Base-by-base conservation (phyloP, 53 echinoderm and acorn worm genomes). In the Crossaster papposus region DNA sequence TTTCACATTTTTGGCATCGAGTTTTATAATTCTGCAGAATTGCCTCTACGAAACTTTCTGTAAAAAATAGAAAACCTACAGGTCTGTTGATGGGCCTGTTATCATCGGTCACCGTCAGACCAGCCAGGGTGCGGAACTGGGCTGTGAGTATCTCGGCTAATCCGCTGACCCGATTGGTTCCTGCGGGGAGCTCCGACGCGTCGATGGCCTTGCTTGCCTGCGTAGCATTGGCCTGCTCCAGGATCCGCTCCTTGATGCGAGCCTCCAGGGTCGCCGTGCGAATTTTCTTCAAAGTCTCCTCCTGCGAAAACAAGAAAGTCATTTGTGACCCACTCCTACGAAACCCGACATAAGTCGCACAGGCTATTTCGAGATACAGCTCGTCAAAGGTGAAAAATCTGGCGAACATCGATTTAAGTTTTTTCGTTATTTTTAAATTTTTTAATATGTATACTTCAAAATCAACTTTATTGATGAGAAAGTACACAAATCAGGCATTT, bases 61-160 rank as follows among this genome's bases (percentile, higher is more conserved):
- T 20, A 8, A 58, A 11, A 58, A 58, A 58, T 58, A 8, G 65
- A 0, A 44, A 17, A 82, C 90, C 90, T 80, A 95, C 95, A 26
- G 92, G 88, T 83, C 83, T 86, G 75, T 89, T 87, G 29, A 68
- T 77, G 13, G 62, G 83, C 32, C 72, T 72, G 78, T 71, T 73
- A 22, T 87, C 84, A 18, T 89, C 92, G 20, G 93, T 75, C 55
- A 89, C 89, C 8, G 93, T 83, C 73, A 95, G 85, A 2, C 97
- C 97, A 51, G 89, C 94, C 75, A 94, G 95, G 10, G 89, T 64
- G 58, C 91, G 51, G 32, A 97, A 92, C 80, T 97, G 93, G 18
- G 94, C 94, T 51, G 89, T 91, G 65, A 97, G 93, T 50, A 91
- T 92, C 63, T 97, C 92, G 12, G 95, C 93, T 81, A 97, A 78